These are phyloP conservation scores for Pipistrellus pygmaeus DNA, from an alignment of 2,797 vertebrate species.

Conservation along the genomic window DNA sequence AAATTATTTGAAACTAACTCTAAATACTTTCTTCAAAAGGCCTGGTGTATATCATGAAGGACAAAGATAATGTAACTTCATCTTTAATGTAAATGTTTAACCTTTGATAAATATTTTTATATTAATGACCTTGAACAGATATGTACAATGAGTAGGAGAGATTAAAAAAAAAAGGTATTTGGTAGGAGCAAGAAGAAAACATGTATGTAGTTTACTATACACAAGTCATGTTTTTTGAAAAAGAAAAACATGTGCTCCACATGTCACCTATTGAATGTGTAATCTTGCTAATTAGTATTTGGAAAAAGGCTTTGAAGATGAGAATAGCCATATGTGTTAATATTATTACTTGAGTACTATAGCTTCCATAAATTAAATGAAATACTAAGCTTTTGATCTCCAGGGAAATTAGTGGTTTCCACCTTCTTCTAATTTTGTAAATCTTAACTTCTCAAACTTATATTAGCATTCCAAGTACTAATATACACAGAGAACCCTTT, in stretches of 20 bases:
- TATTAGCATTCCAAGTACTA: constrained; percentile 6
- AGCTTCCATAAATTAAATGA: constrained; percentile 33
- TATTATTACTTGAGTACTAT: constrained; percentile 49
- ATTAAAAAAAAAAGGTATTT: not conserved
- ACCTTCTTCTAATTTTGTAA: constrained; percentile 45
- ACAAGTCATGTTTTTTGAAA: not conserved
- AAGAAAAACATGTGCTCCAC: not conserved
- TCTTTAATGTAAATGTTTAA: not conserved
- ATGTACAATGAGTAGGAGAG: not conserved
- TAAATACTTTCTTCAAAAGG: not conserved
- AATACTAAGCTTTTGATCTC: constrained; percentile 57
- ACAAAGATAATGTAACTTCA: not conserved
- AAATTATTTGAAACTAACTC: constrained; percentile 52
- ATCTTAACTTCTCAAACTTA: constrained; percentile 25
- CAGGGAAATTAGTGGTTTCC: constrained; percentile 55
- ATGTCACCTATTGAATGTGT: not conserved
- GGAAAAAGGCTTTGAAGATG: constrained; percentile 69
- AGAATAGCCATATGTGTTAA: constrained; percentile 33
- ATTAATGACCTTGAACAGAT: not conserved
- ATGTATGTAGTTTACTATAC: not conserved
- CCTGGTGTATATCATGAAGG: not conserved
- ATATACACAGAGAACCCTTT: not conserved
- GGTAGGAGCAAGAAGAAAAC: not conserved
- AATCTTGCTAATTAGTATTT: constrained; percentile 69
- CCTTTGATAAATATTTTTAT: not conserved